A percentile compares a stretch with the other conserved stretches of the same genome.
Conservation (phyloP, 2,797 vertebrate species). For the Sciurus vulgaris region DNA sequence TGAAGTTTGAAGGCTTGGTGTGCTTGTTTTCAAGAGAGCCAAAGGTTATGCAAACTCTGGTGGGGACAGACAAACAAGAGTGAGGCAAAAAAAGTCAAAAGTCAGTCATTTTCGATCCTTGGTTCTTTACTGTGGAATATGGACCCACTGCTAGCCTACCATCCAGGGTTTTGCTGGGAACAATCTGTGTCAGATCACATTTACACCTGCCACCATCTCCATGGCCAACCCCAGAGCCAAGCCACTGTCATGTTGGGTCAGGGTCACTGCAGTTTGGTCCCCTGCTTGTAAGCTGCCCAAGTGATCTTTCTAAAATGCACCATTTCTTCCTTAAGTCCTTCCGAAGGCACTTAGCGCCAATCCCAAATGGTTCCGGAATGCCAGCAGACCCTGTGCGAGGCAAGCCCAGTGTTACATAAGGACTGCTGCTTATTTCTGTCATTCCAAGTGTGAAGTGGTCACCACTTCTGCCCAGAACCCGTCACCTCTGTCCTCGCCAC, state of each 20-base stretch:
- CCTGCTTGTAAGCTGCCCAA: neutral
- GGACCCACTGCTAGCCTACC: conserved; percentile 68
- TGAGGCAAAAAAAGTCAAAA: conserved; percentile 69
- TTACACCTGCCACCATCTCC: rapidly evolving
- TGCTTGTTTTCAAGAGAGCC: conserved; percentile 76
- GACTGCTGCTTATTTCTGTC: neutral
- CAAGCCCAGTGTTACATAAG: rapidly evolving
- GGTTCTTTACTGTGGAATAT: conserved; percentile 62
- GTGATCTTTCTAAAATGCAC: neutral
- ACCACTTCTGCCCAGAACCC: rapidly evolving
- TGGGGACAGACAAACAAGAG: conserved; percentile 82
- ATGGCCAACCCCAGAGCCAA: neutral
- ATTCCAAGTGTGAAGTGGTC: rapidly evolving
- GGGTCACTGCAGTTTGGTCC: neutral
- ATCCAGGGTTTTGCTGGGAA: neutral
- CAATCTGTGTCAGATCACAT: neutral
- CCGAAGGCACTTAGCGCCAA: neutral
- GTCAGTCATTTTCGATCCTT: conserved; percentile 40
- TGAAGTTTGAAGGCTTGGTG: conserved; percentile 57
- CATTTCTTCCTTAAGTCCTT: neutral
- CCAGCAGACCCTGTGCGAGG: rapidly evolving
- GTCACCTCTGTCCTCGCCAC: neutral
- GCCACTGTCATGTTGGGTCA: rapidly evolving
- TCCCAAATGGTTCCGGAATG: no score
- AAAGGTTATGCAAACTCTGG: conserved; percentile 86